Percentiles rank a stretch among this genome's conserved stretches.
Conservation (phyloP, 1,140 invertebrate genomes). For the Drosophila cardini region DNA sequence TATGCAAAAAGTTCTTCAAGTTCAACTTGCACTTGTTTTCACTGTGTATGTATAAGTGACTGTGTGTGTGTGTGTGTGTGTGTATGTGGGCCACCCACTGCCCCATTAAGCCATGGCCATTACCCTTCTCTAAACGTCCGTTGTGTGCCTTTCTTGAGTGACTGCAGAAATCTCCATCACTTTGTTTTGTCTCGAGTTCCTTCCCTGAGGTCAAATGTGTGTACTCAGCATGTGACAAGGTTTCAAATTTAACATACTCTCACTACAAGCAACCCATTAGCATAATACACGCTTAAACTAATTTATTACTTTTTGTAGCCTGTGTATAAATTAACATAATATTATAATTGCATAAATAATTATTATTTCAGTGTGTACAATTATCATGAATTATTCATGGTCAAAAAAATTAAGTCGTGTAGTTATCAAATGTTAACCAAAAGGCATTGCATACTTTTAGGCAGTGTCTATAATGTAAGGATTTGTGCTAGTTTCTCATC, state of each 20-base stretch:
- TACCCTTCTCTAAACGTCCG: slow-evolving; percentile 23
- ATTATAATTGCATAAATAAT: neutral
- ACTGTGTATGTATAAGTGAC: neutral
- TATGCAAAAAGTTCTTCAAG: slow-evolving; percentile 57
- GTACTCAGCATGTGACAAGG: slow-evolving; percentile 37
- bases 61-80: slow-evolving; percentile 15
- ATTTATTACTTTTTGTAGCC: slow-evolving; percentile 28
- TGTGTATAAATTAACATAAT: neutral
- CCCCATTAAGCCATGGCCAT: slow-evolving; percentile 48
- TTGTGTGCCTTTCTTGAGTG: slow-evolving; percentile 52
- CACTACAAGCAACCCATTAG: slow-evolving; percentile 39
- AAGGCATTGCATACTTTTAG: neutral
- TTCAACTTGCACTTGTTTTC: slow-evolving; percentile 71
- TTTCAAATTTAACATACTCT: slow-evolving; percentile 38
- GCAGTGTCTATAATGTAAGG: neutral
- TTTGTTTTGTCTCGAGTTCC: slow-evolving; percentile 14
- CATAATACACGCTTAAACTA: slow-evolving; percentile 63
- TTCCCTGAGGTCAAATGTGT: slow-evolving; percentile 45
- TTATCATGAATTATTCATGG: neutral
- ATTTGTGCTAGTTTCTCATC: neutral
- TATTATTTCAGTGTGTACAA: neutral
- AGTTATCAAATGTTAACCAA: neutral
- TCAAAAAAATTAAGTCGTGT: neutral
- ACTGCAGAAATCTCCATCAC: slow-evolving; percentile 38
- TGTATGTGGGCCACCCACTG: slow-evolving; percentile 58